These are phyloP conservation scores for Cygnus buccinator DNA, from an alignment of 2,113 vertebrate species.

Conservation along the genomic window DNA sequence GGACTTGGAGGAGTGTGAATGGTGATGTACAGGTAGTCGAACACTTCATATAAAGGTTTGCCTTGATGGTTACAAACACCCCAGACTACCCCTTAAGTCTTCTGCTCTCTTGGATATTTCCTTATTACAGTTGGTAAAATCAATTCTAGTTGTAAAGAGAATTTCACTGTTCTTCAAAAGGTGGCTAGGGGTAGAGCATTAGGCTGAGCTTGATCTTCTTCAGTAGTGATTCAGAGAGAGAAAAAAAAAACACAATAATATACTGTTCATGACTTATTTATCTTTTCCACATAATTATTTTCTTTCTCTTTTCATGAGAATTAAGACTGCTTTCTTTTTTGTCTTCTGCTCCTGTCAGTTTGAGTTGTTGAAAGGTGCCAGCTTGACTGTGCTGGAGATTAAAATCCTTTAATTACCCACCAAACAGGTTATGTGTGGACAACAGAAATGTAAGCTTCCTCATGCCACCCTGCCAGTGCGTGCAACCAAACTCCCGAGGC, in stretches of 20 bases:
- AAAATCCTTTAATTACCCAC: slow-evolving; percentile 68
- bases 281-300: background rate
- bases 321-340: background rate
- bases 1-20: background rate
- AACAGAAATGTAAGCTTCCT: slow-evolving; percentile 19
- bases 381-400: slow-evolving; percentile 38
- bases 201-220: background rate
- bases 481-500: background rate
- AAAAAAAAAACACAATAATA: background rate
- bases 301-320: background rate
- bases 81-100: background rate
- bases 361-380: slow-evolving; percentile 42
- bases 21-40: background rate
- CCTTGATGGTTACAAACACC: background rate
- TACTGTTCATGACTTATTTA: background rate
- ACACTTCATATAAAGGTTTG: background rate
- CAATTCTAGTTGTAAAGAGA: background rate
- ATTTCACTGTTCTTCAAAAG: background rate
- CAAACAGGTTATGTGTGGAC: slow-evolving; percentile 33
- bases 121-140: background rate
- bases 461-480: background rate
- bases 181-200: background rate
- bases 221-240: background rate
- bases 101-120: background rate
- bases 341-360: slow-evolving; percentile 17